phyloP scores from a whole-genome alignment of 2,797 vertebrate species.

The Leontocebus nigricollis region DNA sequence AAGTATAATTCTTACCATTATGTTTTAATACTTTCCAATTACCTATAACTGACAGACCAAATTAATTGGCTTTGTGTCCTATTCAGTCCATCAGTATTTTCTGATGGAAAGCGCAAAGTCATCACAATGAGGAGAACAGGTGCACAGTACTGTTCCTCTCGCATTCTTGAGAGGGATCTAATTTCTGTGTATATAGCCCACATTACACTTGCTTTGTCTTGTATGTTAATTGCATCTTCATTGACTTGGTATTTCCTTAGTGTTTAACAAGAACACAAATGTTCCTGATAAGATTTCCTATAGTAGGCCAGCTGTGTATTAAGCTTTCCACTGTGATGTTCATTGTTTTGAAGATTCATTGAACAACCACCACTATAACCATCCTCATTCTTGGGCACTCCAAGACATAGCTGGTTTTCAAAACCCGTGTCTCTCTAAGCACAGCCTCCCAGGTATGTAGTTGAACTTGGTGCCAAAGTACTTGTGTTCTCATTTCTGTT shows the following conservation, averaged over 20 bases:
- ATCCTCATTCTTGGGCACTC: not conserved
- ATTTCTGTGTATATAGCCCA: not conserved
- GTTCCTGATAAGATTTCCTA: not conserved
- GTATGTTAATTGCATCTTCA: not conserved
- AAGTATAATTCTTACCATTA: not conserved
- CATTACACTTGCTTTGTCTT: not conserved
- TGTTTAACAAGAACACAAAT: not conserved
- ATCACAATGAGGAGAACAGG: not conserved
- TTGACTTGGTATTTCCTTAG: not conserved
- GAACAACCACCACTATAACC: not conserved
- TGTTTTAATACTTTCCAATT: slow-evolving; percentile 14
- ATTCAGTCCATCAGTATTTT: not conserved
- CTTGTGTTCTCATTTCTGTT: not conserved
- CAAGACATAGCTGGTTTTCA: not conserved
- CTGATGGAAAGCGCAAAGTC: not conserved
- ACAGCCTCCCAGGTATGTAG: not conserved
- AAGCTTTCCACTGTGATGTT: not conserved
- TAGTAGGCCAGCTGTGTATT: not conserved
- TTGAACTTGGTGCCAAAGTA: not conserved
- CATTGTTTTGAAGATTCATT: not conserved
- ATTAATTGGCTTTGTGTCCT: slow-evolving; percentile 23
- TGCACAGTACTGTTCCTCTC: not conserved
- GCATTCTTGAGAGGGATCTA: not conserved
- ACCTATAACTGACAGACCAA: slow-evolving; percentile 22
- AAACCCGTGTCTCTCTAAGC: not conserved